Conservation (phyloP, 2,888 invertebrate genomes). For the Bembecia ichneumoniformis region DNA sequence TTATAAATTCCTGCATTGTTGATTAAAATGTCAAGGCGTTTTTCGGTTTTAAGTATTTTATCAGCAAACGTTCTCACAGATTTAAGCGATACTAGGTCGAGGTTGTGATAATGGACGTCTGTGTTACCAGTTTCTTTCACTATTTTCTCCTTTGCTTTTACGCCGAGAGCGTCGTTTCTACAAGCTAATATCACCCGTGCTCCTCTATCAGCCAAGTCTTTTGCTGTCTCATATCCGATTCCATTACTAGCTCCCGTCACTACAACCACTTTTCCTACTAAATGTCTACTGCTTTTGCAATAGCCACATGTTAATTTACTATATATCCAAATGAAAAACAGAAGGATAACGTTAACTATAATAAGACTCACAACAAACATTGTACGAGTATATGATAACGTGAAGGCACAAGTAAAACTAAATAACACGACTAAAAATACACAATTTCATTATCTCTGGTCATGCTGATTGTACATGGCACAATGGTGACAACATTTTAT, state of each 20-base stretch:
- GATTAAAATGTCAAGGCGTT: constrained; percentile 70
- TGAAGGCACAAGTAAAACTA: not conserved
- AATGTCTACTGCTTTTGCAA: constrained; percentile 14
- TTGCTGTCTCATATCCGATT: too few species aligned
- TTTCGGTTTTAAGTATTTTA: constrained; percentile 62
- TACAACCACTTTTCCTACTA: constrained; percentile 6
- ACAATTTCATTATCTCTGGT: too few species aligned
- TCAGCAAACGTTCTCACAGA: constrained; percentile 59
- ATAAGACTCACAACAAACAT: too few species aligned
- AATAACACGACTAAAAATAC: not conserved
- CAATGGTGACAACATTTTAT: too few species aligned
- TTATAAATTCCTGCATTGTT: constrained; percentile 74
- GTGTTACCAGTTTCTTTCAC: constrained; percentile 29
- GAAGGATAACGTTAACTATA: too few species aligned
- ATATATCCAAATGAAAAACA: constrained; percentile 1
- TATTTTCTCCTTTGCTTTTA: constrained; percentile 50
- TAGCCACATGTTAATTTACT: constrained; percentile 7
- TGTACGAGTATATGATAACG: too few species aligned
- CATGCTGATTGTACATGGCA: too few species aligned
- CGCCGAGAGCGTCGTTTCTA: constrained; percentile 13
- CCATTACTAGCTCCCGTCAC: not conserved
- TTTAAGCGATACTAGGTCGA: constrained; percentile 57
- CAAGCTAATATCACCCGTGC: constrained; percentile 12
- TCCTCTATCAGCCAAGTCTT: too few species aligned
- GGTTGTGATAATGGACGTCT: constrained; percentile 42